Evolutionary conservation across 2,888 invertebrate species (phyloP), one percentile per base, ranked within the genome.

Genomic region (Prenolepis imparis): DNA sequence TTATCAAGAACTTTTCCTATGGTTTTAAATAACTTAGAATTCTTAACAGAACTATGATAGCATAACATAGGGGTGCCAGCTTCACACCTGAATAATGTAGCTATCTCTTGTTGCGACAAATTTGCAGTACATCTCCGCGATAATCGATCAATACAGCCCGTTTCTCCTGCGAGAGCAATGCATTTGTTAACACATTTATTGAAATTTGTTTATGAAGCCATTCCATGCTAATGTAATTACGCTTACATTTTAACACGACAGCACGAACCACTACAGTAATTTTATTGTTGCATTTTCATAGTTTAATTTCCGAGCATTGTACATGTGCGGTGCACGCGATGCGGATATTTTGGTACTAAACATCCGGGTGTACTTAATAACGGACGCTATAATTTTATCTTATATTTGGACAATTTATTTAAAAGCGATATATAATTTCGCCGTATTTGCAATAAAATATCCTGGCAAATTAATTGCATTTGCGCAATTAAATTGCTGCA

Each of bases 151-250:
- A 80, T 85, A 63, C 28, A 64, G 44, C 59, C 57, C 32, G 32
- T 74, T 84, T 44, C 70, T 48, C 64, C 57, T 61, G 36, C 52
- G 48, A 52, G 44, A 32, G 24, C 59, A 28, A 41, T 85, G 59
- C 64, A 83, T 82, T 75, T 82, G 82, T 73, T 73, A 72, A 63
- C 70, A 21, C 82, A 73, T 68, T 68, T 70, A 83, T 66, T 57
- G 66, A 86, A 87, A 88, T 86, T 91, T 90, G 83, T 89, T 89
- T 88, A 87, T 85, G 82, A 87, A 88, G 83, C 86, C 82, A 89
- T 84, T 86, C 80, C 78, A 70, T 72, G 78, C 59, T 87, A 86
- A 90, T 85, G 86, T 82, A 86, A 88, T 86, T 87, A 81, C 82
- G 64, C 52, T 44, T 48, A 84, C 82, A 78, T 83, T 89, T 83